Percentiles rank a stretch among this genome's conserved stretches.
These are phyloP conservation scores for Tragelaphus strepsiceros DNA, from an alignment of 2,113 vertebrate species.

Conservation along the genomic window DNA sequence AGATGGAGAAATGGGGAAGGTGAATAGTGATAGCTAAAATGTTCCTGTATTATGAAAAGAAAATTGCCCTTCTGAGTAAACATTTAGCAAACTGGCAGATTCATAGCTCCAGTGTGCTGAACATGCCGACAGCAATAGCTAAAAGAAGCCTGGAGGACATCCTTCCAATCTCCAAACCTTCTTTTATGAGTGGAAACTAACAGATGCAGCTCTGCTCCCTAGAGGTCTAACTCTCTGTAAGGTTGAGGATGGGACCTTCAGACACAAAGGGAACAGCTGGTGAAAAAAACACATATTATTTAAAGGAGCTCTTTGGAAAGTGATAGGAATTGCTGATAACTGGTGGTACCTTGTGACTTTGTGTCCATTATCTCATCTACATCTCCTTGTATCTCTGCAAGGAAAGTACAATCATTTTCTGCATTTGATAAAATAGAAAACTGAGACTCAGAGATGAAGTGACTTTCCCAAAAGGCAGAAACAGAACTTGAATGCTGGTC, in stretches of 20 bases:
- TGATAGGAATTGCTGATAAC: background rate
- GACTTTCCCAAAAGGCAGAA: background rate
- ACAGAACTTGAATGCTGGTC: background rate
- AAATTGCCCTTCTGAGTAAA: slow-evolving; percentile 58
- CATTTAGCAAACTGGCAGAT: slow-evolving; percentile 53
- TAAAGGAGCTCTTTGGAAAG: background rate
- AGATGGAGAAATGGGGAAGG: slow-evolving; percentile 14
- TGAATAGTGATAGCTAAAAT: slow-evolving; percentile 17
- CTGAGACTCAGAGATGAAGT: background rate
- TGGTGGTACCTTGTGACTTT: background rate
- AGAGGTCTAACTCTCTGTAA: background rate
- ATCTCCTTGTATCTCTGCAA: background rate
- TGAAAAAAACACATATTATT: background rate
- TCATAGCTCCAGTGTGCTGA: slow-evolving; percentile 27
- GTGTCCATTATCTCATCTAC: background rate
- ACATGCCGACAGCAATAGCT: background rate
- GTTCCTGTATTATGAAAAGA: slow-evolving; percentile 33
- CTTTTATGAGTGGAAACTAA: slow-evolving; percentile 33
- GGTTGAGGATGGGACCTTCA: background rate
- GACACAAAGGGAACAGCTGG: background rate
- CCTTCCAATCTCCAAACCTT: background rate
- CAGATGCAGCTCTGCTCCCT: background rate
- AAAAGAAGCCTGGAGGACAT: slow-evolving; percentile 2
- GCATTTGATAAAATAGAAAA: background rate
- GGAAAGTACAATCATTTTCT: background rate